Conservation (phyloP, 1,140 invertebrate genomes). For the Trachelipus rathkii region DNA sequence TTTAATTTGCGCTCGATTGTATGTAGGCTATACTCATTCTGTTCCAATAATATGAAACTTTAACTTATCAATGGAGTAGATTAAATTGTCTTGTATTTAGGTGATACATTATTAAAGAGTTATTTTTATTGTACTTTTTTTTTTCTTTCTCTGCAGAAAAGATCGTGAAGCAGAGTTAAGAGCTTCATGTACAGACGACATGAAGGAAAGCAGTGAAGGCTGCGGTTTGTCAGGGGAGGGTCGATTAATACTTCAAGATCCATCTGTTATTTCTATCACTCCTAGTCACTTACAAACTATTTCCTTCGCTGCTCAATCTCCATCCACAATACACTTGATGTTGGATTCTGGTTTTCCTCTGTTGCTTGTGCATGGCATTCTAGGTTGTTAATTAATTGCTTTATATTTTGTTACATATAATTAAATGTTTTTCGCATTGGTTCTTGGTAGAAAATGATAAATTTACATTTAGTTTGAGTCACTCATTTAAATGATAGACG, state of each 20-base stretch:
- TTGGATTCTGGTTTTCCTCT: slow-evolving; percentile 67
- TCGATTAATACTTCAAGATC: slow-evolving; percentile 33
- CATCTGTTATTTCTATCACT: slow-evolving; percentile 35
- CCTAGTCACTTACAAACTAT: slow-evolving; percentile 65
- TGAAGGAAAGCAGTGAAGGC: slow-evolving; percentile 59
- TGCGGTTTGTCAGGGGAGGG: slow-evolving; percentile 30
- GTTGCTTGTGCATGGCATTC: slow-evolving; percentile 38
- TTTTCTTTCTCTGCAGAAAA: slow-evolving; percentile 48
- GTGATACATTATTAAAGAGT: too few relatives aligned
- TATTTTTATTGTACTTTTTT: background rate
- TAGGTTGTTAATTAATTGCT: slow-evolving; percentile 17
- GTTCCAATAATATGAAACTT: too few relatives aligned
- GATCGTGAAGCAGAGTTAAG: slow-evolving; percentile 47
- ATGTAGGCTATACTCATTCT: background rate
- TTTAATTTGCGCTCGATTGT: background rate
- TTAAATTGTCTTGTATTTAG: too few relatives aligned
- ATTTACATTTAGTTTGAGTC: too few relatives aligned
- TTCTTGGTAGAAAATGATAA: too few relatives aligned
- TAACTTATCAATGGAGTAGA: too few relatives aligned
- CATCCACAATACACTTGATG: slow-evolving; percentile 66
- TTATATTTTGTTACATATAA: too few relatives aligned
- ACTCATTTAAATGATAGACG: too few relatives aligned
- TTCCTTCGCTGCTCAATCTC: slow-evolving; percentile 69
- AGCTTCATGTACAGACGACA: slow-evolving; percentile 62
- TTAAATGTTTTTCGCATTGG: too few relatives aligned